Evolutionary conservation across 2,888 invertebrate genomes (phyloP).

Genomic region (Clitarchus hookeri): DNA sequence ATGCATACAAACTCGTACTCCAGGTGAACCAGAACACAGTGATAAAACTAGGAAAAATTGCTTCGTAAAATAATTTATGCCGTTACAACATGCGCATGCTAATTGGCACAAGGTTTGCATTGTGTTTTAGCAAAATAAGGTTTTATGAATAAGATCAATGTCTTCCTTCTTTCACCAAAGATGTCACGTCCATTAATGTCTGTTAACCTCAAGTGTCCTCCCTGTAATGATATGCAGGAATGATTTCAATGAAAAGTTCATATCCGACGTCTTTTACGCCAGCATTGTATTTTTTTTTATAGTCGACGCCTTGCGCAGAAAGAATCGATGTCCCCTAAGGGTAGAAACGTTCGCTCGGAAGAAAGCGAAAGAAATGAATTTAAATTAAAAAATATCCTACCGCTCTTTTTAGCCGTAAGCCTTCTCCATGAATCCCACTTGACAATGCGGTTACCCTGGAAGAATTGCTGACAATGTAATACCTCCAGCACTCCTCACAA

Average conservation of each 20-base stretch:
- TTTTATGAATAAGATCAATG: neutral
- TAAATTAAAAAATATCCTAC: constrained; percentile 8
- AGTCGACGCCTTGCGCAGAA: neutral
- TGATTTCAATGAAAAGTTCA: neutral
- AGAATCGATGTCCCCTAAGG: neutral
- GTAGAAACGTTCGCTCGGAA: neutral
- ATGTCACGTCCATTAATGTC: neutral
- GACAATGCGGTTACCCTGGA: neutral
- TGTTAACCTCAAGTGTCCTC: neutral
- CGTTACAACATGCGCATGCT: neutral
- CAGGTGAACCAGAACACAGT: too few relatives aligned
- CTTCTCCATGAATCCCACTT: neutral
- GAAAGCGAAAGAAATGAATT: constrained; percentile 14
- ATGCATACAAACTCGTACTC: too few relatives aligned
- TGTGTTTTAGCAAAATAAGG: neutral
- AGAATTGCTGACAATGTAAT: neutral
- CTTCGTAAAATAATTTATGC: too few relatives aligned
- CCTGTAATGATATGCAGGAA: neutral
- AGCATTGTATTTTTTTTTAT: neutral
- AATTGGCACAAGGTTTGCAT: neutral
- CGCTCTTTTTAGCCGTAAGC: neutral
- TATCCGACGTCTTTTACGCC: neutral
- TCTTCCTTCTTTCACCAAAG: neutral
- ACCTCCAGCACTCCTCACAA: neutral
- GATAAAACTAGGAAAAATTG: too few relatives aligned